A percentile compares a stretch with the other conserved stretches of the same genome.
phyloP scores from a whole-genome alignment of 2,888 invertebrate genomes.

The Prenolepis imparis region DNA sequence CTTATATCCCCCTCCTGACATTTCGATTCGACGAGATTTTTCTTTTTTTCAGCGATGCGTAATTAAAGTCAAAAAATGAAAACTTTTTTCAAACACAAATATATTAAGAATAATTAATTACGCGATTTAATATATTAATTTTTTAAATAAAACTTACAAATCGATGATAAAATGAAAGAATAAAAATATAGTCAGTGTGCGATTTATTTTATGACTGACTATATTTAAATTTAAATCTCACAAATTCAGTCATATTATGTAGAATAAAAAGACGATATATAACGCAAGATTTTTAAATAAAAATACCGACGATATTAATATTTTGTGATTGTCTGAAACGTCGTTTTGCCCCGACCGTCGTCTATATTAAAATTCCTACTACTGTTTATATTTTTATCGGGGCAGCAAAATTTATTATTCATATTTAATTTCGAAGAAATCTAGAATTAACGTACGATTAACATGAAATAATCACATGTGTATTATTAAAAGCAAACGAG shows the following conservation, averaged over 20 bases:
- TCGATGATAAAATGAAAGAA: not conserved
- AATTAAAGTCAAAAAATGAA: not conserved
- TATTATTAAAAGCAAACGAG: constrained; percentile 14
- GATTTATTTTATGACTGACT: not conserved
- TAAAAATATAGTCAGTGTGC: not conserved
- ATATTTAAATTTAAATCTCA: not conserved
- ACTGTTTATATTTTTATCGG: not conserved
- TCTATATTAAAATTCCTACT: not conserved
- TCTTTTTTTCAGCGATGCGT: not conserved
- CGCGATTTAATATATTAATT: not conserved
- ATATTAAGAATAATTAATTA: constrained; percentile 7
- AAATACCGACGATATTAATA: constrained; percentile 29
- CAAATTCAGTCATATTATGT: constrained; percentile 11
- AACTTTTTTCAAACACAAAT: not conserved
- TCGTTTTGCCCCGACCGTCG: not conserved
- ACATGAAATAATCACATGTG: not conserved
- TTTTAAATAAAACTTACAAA: not conserved
- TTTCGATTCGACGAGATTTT: constrained; percentile 58
- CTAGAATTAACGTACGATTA: not conserved
- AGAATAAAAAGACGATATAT: not conserved
- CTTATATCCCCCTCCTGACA: constrained; percentile 16
- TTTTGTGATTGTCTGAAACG: constrained; percentile 30
- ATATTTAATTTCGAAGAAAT: not conserved
- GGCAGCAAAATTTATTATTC: not conserved
- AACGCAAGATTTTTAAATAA: too few species aligned